phyloP scores from a whole-genome alignment of 2,888 invertebrate genomes.

The Petrolisthes cinctipes region DNA sequence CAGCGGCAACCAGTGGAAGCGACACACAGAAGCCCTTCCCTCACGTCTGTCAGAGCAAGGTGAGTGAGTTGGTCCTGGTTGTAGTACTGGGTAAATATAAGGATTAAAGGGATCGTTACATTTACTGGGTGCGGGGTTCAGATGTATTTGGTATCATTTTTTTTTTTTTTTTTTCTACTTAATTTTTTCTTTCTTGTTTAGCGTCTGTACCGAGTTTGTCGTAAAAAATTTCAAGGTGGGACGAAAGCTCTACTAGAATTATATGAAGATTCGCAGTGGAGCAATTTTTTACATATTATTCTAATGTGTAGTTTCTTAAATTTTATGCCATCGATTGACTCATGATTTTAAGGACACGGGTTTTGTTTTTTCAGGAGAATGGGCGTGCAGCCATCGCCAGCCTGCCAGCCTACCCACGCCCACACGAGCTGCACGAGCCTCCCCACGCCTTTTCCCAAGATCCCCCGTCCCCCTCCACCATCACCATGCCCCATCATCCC shows the following conservation, averaged over 20 bases:
- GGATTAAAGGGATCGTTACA: not conserved
- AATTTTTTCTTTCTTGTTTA: not conserved
- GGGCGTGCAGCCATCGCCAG: slow-evolving; percentile 13
- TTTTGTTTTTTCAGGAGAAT: slow-evolving; percentile 21
- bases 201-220: not conserved
- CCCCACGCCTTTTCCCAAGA: not conserved
- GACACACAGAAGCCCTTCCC: slow-evolving; percentile 10
- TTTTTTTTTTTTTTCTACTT: not conserved
- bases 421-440: not conserved
- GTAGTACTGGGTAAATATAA: not conserved
- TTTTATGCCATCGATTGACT: not conserved
- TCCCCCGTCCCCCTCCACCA: not conserved
- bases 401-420: not conserved
- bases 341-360: not conserved
- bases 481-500: slow-evolving; percentile 9
- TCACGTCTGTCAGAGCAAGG: not conserved
- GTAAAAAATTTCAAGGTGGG: too few relatives aligned
- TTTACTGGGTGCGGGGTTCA: not conserved
- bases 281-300: not conserved
- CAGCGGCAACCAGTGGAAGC: slow-evolving; percentile 67
- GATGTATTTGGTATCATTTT: not conserved
- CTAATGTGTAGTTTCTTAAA: not conserved
- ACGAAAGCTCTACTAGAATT: too few relatives aligned
- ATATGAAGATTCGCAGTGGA: not conserved
- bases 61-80: not conserved